These are phyloP conservation scores for Lampris incognitus DNA, from an alignment of 2,113 vertebrate species.

Conservation along the genomic window DNA sequence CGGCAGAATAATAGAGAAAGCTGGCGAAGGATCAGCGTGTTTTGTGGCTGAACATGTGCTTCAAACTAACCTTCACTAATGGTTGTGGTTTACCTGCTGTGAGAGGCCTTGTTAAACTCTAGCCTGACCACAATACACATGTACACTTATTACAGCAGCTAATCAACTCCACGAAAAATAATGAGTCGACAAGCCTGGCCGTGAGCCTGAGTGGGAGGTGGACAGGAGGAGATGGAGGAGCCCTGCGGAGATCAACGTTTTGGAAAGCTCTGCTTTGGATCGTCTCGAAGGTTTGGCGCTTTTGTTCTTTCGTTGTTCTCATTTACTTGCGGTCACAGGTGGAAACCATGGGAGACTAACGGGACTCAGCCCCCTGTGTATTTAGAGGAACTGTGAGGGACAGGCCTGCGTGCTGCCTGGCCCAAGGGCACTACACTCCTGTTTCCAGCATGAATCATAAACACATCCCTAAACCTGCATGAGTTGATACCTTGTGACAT, in stretches of 20 bases:
- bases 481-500: constrained; percentile 78
- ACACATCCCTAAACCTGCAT: constrained; percentile 61
- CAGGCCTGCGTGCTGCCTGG: constrained; percentile 51
- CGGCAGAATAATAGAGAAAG: constrained; percentile 30
- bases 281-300: too few species aligned
- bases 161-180: constrained; percentile 60
- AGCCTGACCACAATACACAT: constrained; percentile 64
- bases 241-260: too few species aligned
- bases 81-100: constrained; percentile 74
- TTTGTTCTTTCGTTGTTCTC: too few species aligned
- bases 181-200: constrained; percentile 35
- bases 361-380: neutral
- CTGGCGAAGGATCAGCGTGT: constrained; percentile 30
- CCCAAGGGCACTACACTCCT: constrained; percentile 55
- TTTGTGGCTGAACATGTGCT: constrained; percentile 71
- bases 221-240: too few species aligned
- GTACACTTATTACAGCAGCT: constrained; percentile 64
- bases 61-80: constrained; percentile 57
- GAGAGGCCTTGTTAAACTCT: constrained; percentile 70
- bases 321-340: too few species aligned
- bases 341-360: constrained; percentile 28
- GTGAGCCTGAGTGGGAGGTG: too few species aligned
- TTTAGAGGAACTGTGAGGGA: constrained; percentile 7
- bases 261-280: too few species aligned
- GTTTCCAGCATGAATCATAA: constrained; percentile 70